Conservation (phyloP, 1,140 invertebrate genomes). For the Drosophila jambulina region DNA sequence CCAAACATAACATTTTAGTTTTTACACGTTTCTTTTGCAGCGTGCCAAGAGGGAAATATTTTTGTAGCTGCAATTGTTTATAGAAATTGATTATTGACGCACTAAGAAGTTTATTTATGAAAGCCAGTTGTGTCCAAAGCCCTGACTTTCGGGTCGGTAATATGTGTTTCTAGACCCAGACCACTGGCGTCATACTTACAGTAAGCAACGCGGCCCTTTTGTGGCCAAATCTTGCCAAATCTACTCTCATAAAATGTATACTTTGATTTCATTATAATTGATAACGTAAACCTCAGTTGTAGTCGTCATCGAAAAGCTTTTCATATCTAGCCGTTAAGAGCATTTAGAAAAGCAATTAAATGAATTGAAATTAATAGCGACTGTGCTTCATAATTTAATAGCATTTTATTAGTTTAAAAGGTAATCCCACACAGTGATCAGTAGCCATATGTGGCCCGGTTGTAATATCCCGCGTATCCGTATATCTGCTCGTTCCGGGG, state of each 20-base stretch:
- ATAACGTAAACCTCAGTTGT: neutral
- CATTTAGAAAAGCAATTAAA: neutral
- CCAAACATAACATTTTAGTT: neutral
- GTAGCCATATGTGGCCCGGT: constrained; percentile 69
- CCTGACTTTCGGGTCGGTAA: neutral
- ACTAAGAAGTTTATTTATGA: neutral
- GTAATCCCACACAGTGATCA: constrained; percentile 3
- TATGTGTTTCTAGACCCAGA: neutral
- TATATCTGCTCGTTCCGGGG: constrained; percentile 74
- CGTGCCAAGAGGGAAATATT: neutral
- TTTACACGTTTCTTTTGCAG: constrained; percentile 1
- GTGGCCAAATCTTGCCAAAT: neutral
- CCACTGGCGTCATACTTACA: neutral
- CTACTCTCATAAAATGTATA: neutral
- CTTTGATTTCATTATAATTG: neutral
- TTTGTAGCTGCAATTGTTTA: neutral
- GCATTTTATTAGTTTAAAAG: constrained; percentile 9
- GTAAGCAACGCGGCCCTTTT: too few species aligned
- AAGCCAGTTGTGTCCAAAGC: neutral
- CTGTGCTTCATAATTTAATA: neutral
- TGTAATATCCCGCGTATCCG: constrained; percentile 73
- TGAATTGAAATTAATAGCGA: neutral
- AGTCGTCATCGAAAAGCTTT: neutral
- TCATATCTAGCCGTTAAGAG: neutral
- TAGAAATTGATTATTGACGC: neutral